Base-by-base conservation (phyloP, 2,797 vertebrate genomes). In the Octomys mimax region DNA sequence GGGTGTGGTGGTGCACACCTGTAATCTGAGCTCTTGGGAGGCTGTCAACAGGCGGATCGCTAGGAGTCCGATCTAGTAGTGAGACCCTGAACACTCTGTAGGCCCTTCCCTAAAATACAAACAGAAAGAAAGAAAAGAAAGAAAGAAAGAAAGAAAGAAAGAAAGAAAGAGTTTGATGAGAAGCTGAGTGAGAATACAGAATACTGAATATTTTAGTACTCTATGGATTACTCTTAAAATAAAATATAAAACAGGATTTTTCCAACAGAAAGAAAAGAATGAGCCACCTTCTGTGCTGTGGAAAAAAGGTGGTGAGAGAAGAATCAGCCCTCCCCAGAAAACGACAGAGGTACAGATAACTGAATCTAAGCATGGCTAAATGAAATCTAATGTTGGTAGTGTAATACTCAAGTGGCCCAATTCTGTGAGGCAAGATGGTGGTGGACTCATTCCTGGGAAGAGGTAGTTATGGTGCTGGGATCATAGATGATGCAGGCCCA, bases 241-340 rank as follows among this genome's bases (percentile, higher is more conserved):
- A 90, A 36, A 93, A 54, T 70, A 86, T 33, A 46, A 16, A 11
- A 64, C 18, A 42, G 19, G 14, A 36, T 36, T 83, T 92, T 89
- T 92, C 42, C 70, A 77, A 77, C 1, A 89, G 16, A 54, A 14
- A 93, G 66, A 75, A 85, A 82, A 52, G 42, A 91, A 73, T 88
- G 75, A 71, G 7, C 18, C 82, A 88, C 10, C 31, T 31, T 92
- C 28, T 49, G 80, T 4, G 2, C 24, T 64, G 5, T 39, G 70
- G 46, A 52, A 80, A 83, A 13, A 16, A 71, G 78, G 21, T n/a
- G 26, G 33, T 28, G 36, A 79, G 49, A 62, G 79, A 77, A 94
- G 33, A 75, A 49, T 46, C 52, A 57, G 66, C 24, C 6, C 10
- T 61, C 42, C 33, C 31, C 14, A 49, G 1, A 21, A 93, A 81